phyloP scores from a whole-genome alignment of 2,797 vertebrate genomes.

The Triplophysa bombifrons region DNA sequence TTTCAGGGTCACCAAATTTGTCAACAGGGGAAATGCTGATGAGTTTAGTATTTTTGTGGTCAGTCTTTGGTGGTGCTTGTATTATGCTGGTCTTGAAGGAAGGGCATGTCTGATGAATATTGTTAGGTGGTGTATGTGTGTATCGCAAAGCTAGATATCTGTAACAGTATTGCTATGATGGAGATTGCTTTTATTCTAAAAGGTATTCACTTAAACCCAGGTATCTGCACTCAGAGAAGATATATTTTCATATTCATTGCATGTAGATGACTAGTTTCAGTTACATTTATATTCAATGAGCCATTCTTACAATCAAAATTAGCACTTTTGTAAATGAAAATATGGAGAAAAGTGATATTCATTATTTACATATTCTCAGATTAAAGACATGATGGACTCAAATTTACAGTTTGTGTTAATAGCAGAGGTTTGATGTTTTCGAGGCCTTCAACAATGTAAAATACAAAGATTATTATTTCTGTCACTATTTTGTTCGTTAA shows the following conservation, averaged over 20 bases:
- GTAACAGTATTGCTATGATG: slow-evolving; percentile 56
- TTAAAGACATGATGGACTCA: slow-evolving; percentile 21
- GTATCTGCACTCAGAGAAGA: slow-evolving; percentile 56
- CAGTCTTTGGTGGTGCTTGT: slow-evolving; percentile 19
- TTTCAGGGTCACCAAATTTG: slow-evolving; percentile 50
- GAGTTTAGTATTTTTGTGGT: slow-evolving; percentile 16
- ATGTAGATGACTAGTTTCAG: slow-evolving; percentile 49
- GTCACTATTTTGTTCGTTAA: slow-evolving; percentile 5
- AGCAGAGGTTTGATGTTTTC: slow-evolving; percentile 28
- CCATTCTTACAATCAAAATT: slow-evolving; percentile 55
- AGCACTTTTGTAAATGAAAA: slow-evolving; percentile 56
- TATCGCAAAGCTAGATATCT: slow-evolving; percentile 39
- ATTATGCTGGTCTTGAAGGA: slow-evolving; percentile 61
- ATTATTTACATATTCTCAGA: slow-evolving; percentile 30
- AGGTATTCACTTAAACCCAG: slow-evolving; percentile 53
- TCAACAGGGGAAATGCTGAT: slow-evolving; percentile 30
- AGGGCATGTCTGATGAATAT: slow-evolving; percentile 41
- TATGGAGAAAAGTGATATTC: slow-evolving; percentile 12
- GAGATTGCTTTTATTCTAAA: slow-evolving; percentile 50
- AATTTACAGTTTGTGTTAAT: background rate
- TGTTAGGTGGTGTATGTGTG: slow-evolving; percentile 19
- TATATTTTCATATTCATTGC: slow-evolving; percentile 60
- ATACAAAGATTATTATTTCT: slow-evolving; percentile 19
- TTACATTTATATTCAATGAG: slow-evolving; percentile 51
- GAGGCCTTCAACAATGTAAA: slow-evolving; percentile 19